phyloP scores from a whole-genome alignment of 2,888 invertebrate species.

The Athetis lepigone region DNA sequence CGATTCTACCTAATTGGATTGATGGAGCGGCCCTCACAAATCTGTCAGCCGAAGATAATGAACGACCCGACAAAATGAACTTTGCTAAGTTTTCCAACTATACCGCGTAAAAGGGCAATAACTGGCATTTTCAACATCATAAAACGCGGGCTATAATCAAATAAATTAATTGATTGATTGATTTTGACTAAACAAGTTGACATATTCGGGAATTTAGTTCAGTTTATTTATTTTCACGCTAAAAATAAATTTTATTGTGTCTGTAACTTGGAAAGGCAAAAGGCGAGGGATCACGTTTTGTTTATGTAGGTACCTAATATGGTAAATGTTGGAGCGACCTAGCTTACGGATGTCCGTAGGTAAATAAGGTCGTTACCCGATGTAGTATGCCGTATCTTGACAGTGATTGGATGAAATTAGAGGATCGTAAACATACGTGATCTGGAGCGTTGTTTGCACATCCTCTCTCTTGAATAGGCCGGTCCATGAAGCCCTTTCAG shows the following conservation, averaged over 20 bases:
- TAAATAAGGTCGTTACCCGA: slow-evolving; percentile 49
- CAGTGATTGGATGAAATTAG: slow-evolving; percentile 83
- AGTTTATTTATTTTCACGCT: slow-evolving; percentile 26
- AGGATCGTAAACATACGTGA: slow-evolving; percentile 78
- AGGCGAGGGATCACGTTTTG: slow-evolving; percentile 9
- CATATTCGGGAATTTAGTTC: slow-evolving; percentile 44
- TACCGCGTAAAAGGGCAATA: slow-evolving; percentile 55
- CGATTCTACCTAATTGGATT: slow-evolving; percentile 83
- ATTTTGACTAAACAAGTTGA: slow-evolving; percentile 43
- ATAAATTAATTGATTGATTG: slow-evolving; percentile 19
- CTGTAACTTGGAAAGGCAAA: slow-evolving; percentile 15
- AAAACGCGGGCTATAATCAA: slow-evolving; percentile 46
- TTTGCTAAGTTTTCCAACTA: slow-evolving; percentile 67
- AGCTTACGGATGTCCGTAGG: slow-evolving; percentile 19
- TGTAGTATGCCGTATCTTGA: slow-evolving; percentile 67
- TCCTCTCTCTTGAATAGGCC: slow-evolving; percentile 78
- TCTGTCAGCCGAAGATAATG: slow-evolving; percentile 84
- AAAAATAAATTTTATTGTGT: slow-evolving; percentile 18
- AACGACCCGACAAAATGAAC: slow-evolving; percentile 77
- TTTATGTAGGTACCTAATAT: neutral
- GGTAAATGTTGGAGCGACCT: slow-evolving; percentile 16
- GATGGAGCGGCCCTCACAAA: slow-evolving; percentile 82
- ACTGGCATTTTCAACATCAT: slow-evolving; percentile 53
- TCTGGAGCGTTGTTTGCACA: slow-evolving; percentile 77
- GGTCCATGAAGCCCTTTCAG: slow-evolving; percentile 77